A percentile compares a stretch with the other conserved stretches of the same genome.
These are phyloP conservation scores for Nephrotoma flavescens DNA, from an alignment of 2,888 invertebrate species.

Conservation along the genomic window DNA sequence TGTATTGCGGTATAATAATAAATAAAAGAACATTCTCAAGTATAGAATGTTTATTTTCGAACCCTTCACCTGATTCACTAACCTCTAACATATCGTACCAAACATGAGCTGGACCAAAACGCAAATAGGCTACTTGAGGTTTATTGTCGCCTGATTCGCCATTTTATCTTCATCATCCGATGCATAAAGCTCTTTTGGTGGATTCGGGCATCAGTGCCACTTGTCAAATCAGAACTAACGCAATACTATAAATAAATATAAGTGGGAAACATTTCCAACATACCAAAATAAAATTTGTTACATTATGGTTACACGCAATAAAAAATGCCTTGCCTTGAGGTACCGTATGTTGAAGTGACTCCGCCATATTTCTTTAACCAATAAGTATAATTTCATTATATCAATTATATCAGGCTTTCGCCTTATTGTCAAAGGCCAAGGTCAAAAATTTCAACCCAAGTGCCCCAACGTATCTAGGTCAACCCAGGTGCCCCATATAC, in stretches of 20 bases:
- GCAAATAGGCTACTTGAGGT: conserved; percentile 83
- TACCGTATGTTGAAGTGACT: too few relatives aligned
- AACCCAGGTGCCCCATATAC: too few relatives aligned
- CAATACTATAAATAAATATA: neutral
- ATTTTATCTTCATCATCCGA: conserved; percentile 61
- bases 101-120: conserved; percentile 94
- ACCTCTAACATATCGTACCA: conserved; percentile 98
- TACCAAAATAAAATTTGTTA: neutral
- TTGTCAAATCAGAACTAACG: conserved; percentile 30
- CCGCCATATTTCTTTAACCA: too few relatives aligned
- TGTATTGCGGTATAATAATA: neutral
- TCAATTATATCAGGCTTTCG: too few relatives aligned
- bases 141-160: conserved; percentile 40
- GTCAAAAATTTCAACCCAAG: too few relatives aligned
- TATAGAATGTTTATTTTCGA: too few relatives aligned
- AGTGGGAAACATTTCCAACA: neutral
- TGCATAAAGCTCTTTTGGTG: conserved; percentile 47
- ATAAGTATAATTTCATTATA: too few relatives aligned
- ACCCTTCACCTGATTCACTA: conserved; percentile 84
- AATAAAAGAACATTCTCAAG: too few relatives aligned
- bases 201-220: conserved; percentile 35
- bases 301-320: conserved; percentile 22
- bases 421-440: too few relatives aligned
- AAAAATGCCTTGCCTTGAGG: too few relatives aligned
- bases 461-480: too few relatives aligned